Base-by-base conservation (phyloP, 2,888 invertebrate genomes). In the Meiosimyza decipiens region DNA sequence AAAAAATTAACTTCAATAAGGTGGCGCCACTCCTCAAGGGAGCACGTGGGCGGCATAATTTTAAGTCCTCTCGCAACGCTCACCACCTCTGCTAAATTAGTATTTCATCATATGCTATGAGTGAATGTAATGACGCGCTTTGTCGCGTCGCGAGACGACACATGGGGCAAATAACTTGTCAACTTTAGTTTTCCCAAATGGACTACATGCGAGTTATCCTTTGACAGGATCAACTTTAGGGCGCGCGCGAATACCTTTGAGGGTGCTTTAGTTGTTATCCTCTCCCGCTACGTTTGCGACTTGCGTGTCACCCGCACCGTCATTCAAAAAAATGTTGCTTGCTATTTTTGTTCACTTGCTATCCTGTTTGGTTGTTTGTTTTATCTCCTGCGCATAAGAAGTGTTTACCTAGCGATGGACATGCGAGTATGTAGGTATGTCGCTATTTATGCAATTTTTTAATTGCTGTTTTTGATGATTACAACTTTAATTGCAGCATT, bases 41-140 rank as follows among this genome's bases (percentile, higher is more conserved):
- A 49, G 62, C 12, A 40, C 40, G 28, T 47, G 15, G 40, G 16
- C 13, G 63, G 63, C 63, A 63, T 63, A 63, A 47, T 47, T 63
- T 63, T 40, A 47, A 12, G 12, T 63, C 49, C 62, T 16, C 62
- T 47, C 40, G 15, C 47, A 16, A 11, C n/a, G 15, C n/a, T 47
- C 28, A 40, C n/a, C 40, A 40, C n/a, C 40, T n/a, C 33, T 62
- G 5, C 62, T 33, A 13, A 57, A 57, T 57, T 57, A 57, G 22
- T 57, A 28, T 15, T 28, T 18, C 22, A 15, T 22, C 28, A 18
- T 18, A 15, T 7, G 57, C 28, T 22, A 28, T 13, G 57, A 18
- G 9, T 22, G 57, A 57, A 57, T 57, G 28, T 18, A 57, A 22
- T 28, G 28, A 6, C 13, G 22, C 57, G 11, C 15, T 28, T 18